Base-by-base conservation (phyloP, 2,113 vertebrate species). In the Martes martes region DNA sequence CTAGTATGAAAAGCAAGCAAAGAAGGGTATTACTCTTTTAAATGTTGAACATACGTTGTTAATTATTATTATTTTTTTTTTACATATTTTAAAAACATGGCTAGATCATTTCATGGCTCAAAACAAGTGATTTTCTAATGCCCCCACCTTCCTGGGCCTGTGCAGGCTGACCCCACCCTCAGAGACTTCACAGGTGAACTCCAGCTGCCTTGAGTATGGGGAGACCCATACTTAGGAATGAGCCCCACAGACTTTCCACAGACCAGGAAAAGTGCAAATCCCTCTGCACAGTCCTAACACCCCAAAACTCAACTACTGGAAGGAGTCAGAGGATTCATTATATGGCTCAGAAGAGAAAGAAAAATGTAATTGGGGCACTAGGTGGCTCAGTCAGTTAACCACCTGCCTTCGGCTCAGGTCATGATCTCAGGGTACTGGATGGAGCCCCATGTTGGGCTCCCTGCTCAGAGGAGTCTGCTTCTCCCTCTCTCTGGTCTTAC, bases 161-260 rank as follows among this genome's bases (percentile, higher is more conserved):
- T 42, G 13, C 1, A 80, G 16, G 7, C 23, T 13, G 28, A 1
- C 10, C 57, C 36, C 21, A 23, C 13, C 4, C 18, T 9, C 24
- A 87, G 21, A 23, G 36, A 3, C 19, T 78, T 39, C n/a, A 5
- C 24, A 42, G 61, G 14, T 61, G 16, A 47, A 45, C 4, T 19
- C 21, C 7, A 10, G 26, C 19, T 59, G n/a, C 4, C 15, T 31
- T 1, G 6, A 21, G 2, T 1, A 28, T 10, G 13, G 26, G 47
- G 6, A 78, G 50, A 33, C 33, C 52, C 52, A 55, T 55, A 55
- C 52, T 55, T 19, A 8, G 19, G 13, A 45, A 6, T 4, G 11
- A 76, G 10, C 1, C 7, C 1, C 2, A 0, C 7, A 47, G 4
- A 15, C 14, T 39, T 28, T 4, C 26, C 28, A 26, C 2, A 31